Conservation (phyloP, 2,888 invertebrate genomes). For the Augiades crinisus region DNA sequence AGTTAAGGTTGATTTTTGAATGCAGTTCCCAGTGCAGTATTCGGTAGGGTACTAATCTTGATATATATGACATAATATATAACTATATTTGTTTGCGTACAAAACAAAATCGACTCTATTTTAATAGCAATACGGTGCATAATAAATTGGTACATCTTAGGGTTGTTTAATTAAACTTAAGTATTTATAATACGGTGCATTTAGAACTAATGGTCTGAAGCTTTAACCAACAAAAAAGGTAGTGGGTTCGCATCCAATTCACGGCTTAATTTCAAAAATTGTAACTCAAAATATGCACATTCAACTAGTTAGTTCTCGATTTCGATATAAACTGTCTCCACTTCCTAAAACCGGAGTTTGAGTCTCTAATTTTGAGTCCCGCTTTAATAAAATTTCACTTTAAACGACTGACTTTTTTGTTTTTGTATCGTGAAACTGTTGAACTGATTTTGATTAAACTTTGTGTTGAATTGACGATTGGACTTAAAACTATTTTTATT, state of each 20-base stretch:
- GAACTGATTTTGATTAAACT: too few species aligned
- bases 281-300: too few species aligned
- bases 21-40: constrained; percentile 32
- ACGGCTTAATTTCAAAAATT: not conserved
- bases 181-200: constrained; percentile 13
- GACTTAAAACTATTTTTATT: too few species aligned
- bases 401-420: too few species aligned
- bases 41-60: constrained; percentile 29
- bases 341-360: too few species aligned
- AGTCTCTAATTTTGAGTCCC: too few species aligned
- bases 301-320: too few species aligned
- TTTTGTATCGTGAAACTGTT: too few species aligned
- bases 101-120: not conserved
- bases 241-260: constrained; percentile 9
- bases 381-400: too few species aligned
- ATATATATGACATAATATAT: constrained; percentile 6
- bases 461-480: too few species aligned
- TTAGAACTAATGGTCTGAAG: constrained; percentile 9
- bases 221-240: not conserved
- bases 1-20: constrained; percentile 27
- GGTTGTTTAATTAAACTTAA: constrained; percentile 16
- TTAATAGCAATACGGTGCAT: not conserved
- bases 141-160: not conserved
- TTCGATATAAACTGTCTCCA: too few species aligned
- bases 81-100: not conserved